These are phyloP conservation scores for Coronaproctus castanopsis DNA, from an alignment of 2,888 invertebrate species.

Conservation along the genomic window DNA sequence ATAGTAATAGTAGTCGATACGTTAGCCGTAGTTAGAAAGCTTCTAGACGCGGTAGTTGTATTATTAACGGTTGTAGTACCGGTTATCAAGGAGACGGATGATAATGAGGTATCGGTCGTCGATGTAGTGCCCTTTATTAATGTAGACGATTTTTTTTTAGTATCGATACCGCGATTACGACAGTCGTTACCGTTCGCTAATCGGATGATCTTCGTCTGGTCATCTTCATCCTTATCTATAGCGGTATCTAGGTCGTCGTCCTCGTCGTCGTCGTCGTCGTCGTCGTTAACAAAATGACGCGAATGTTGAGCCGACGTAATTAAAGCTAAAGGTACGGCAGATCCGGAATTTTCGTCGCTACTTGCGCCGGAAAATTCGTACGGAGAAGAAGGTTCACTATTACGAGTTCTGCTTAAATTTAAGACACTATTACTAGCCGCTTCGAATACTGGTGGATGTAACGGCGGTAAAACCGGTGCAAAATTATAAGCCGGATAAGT, in stretches of 20 bases:
- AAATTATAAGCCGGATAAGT: constrained; percentile 53
- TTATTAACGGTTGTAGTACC: not conserved
- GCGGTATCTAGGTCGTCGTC: too few species aligned
- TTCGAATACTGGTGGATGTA: constrained; percentile 28
- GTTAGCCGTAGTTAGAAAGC: not conserved
- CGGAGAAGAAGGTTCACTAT: constrained; percentile 40
- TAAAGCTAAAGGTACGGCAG: constrained; percentile 11
- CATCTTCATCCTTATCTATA: too few species aligned
- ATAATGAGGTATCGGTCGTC: not conserved
- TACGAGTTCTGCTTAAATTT: constrained; percentile 29
- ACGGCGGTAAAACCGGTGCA: constrained; percentile 24
- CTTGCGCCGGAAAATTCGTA: constrained; percentile 60
- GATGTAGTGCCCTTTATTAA: not conserved
- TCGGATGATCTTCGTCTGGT: too few species aligned
- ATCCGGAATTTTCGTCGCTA: constrained; percentile 37
- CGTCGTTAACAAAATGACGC: too few species aligned
- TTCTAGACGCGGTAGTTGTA: not conserved
- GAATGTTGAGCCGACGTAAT: not conserved
- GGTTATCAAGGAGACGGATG: too few species aligned
- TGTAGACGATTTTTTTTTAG: too few species aligned
- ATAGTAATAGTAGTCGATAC: constrained; percentile 11
- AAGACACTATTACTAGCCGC: constrained; percentile 25
- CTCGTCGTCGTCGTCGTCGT: too few species aligned
- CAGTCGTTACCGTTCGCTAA: too few species aligned
- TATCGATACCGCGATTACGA: too few species aligned